Evolutionary conservation across 2,888 invertebrate species (phyloP).

Genomic region (Euplexia lucipara): DNA sequence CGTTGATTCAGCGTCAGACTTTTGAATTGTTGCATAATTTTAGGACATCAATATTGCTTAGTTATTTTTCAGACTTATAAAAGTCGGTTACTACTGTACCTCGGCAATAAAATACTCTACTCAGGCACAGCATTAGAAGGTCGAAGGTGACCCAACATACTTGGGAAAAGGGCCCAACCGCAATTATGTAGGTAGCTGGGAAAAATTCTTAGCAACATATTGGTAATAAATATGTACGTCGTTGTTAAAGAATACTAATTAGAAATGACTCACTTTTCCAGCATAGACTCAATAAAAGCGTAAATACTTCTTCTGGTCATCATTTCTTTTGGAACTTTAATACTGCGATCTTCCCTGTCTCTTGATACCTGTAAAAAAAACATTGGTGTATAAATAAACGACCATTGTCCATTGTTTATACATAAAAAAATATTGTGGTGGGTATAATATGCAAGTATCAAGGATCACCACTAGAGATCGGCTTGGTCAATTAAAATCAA

Average conservation of each 20-base stretch:
- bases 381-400: too few species aligned
- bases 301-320: constrained; percentile 67
- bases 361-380: constrained; percentile 74
- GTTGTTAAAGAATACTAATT: neutral
- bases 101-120: neutral
- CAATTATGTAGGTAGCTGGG: too few species aligned
- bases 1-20: too few species aligned
- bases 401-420: too few species aligned
- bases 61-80: neutral
- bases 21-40: neutral
- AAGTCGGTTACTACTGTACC: neutral
- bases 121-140: neutral
- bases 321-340: constrained; percentile 52
- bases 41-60: neutral
- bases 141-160: neutral
- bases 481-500: too few species aligned
- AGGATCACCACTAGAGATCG: too few species aligned
- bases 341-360: constrained; percentile 51
- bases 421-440: too few species aligned
- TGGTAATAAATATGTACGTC: neutral
- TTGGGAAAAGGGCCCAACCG: neutral
- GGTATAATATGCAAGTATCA: too few species aligned
- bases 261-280: constrained; percentile 62
- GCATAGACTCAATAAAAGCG: constrained; percentile 65
- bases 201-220: neutral